These are phyloP conservation scores for Eucera pruinosa DNA, from an alignment of 2,888 invertebrate genomes.

Conservation along the genomic window DNA sequence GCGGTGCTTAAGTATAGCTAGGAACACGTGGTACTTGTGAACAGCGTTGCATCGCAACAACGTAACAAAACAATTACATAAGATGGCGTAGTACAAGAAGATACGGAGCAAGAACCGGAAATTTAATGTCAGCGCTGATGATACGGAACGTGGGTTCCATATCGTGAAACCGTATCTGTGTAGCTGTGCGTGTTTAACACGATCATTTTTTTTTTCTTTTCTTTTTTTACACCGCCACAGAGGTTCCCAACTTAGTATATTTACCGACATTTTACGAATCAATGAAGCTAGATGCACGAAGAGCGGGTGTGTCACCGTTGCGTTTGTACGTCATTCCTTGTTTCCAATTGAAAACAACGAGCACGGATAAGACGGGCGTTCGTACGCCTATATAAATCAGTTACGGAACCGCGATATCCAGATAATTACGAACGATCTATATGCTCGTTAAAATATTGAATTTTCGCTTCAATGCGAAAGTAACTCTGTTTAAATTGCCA, in stretches of 20 bases:
- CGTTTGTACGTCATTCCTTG: no score
- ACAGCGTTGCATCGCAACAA: conserved; percentile 5
- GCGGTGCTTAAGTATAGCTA: not conserved
- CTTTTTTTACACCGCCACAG: no score
- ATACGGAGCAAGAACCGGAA: conserved; percentile 18
- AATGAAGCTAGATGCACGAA: no score
- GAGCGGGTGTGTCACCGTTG: no score
- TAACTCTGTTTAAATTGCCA: no score
- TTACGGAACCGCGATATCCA: no score
- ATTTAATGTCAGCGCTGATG: conserved; percentile 21
- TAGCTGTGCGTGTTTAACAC: conserved; percentile 1
- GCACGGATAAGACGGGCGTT: no score
- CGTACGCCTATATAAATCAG: no score
- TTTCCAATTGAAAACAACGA: not conserved
- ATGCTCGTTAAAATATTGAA: no score
- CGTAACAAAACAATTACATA: conserved; percentile 24
- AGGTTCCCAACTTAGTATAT: not conserved
- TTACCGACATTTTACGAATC: not conserved
- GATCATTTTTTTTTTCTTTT: not conserved
- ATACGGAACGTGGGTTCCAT: conserved; percentile 6
- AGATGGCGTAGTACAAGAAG: not conserved
- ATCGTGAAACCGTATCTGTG: not conserved
- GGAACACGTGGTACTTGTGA: not conserved
- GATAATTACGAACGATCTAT: no score
- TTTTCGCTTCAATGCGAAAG: no score